Percentiles rank a stretch among this genome's conserved stretches.
Conservation (phyloP, 2,888 invertebrate species). For the Hirtodrosophila histrioides region DNA sequence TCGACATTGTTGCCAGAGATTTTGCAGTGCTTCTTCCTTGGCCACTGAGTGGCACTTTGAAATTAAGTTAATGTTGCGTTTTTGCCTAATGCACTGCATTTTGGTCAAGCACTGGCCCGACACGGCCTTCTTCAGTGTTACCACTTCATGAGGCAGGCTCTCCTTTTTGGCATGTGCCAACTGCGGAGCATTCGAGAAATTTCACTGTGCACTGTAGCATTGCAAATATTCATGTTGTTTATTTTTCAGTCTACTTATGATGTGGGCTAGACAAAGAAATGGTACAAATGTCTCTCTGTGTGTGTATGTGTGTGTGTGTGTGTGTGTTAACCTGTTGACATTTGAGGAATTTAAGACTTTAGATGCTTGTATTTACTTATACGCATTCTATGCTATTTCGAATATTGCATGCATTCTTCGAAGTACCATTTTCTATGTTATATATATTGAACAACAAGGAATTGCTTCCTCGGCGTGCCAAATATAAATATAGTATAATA, state of each 20-base stretch:
- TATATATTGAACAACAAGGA: too few relatives aligned
- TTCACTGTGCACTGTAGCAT: conserved; percentile 51
- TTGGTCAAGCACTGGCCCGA: conserved; percentile 56
- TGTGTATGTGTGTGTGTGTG: conserved; percentile 1
- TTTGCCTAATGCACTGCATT: conserved; percentile 61
- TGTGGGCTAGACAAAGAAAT: conserved; percentile 29
- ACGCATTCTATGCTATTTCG: background rate
- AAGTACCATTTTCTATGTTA: too few relatives aligned
- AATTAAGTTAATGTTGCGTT: conserved; percentile 67
- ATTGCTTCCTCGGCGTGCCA: too few relatives aligned
- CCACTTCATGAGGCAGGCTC: conserved; percentile 31
- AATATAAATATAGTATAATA: too few relatives aligned
- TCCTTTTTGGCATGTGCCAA: conserved; percentile 41
- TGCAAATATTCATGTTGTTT: conserved; percentile 44
- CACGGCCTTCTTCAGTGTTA: conserved; percentile 8
- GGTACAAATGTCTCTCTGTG: background rate
- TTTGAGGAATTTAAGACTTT: conserved; percentile 11
- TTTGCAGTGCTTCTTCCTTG: conserved; percentile 10
- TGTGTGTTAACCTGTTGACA: conserved; percentile 49
- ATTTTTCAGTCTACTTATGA: conserved; percentile 50
- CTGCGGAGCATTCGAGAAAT: conserved; percentile 48
- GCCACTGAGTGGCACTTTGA: conserved; percentile 56
- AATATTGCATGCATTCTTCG: too few relatives aligned
- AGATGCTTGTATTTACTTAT: conserved; percentile 22
- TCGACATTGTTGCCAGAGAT: conserved; percentile 18